Evolutionary conservation across 2,888 invertebrate species (phyloP), one percentile per base, ranked within the genome.

Genomic region (Mesodorylaimus sp.): DNA sequence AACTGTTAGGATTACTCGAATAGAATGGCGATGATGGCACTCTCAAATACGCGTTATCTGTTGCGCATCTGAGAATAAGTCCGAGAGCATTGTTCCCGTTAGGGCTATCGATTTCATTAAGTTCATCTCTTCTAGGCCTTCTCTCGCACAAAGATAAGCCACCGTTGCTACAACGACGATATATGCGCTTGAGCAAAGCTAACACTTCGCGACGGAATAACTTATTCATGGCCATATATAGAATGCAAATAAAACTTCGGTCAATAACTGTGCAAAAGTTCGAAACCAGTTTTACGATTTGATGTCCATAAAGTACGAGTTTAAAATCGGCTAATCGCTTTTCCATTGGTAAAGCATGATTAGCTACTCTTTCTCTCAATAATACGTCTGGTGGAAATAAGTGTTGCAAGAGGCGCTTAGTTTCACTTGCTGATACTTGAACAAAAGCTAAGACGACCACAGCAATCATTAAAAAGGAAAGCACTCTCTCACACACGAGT

Each of bases 231-330:
- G 27, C 44, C 10, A 43, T 10, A 21, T 43, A 43, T 19, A 43
- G 27, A 21, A 26, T 26, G 27, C 24, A 43, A 5, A 43, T 10
- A 10, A 43, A 13, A 26, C 44, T 43, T 7, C 21, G 44, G 44
- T 43, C 21, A 27, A 43, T 26, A 10, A 27, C 44, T 13, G 27
- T 43, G 44, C 44, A 43, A 10, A 43, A 26, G 19, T 43, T 43
- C 5, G 24, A 26, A 25, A 43, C 7, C 10, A 43, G 13, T 13
- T 10, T 7, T 13, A 7, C 7, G 13, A 43, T 10, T 10, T 43
- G 44, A 19, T 43, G 21, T 7, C 44, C 44, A 27, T 43, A 43
- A 27, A 26, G 24, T 10, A 43, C 24, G 24, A 43, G 24, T 5
- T 21, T 10, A 27, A 43, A 43, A 21, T 26, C 24, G 26, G 10